Base-by-base conservation (phyloP, 2,113 vertebrate genomes). In the Hemicordylus capensis region DNA sequence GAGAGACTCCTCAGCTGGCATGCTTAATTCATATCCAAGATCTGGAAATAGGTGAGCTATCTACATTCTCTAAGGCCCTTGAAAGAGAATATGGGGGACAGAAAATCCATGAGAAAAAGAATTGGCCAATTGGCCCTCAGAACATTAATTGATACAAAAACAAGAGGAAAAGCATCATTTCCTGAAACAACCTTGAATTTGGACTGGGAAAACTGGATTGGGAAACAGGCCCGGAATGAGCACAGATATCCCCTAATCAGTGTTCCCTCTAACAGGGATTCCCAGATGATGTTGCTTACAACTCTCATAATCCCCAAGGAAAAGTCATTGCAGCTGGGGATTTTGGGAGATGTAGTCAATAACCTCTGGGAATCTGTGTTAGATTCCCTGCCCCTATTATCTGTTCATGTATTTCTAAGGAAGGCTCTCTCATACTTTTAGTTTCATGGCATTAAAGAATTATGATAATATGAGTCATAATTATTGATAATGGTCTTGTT, bases 371-470 rank as follows among this genome's bases (percentile, higher is more conserved):
- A n/a, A n/a, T n/a, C n/a, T n/a, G n/a, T n/a, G n/a, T n/a, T n/a
- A n/a, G n/a, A n/a, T n/a, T n/a, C n/a, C n/a, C n/a, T n/a, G n/a
- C n/a, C n/a, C n/a, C n/a, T n/a, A n/a, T n/a, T n/a, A n/a, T n/a
- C n/a, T n/a, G n/a, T n/a, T n/a, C n/a, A n/a, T n/a, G n/a, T n/a
- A n/a, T n/a, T 19, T 67, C 5, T 14, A 67, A 67, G 34, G n/a
- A 69, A 20, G 12, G 51, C 66, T 69, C n/a, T 34, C 14, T 67
- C 26, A 26, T 22, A 28, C 39, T 3, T 31, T 90, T 1, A 39
- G 26, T 0, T 54, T 74, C 86, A 64, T 28, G 74, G 3, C 48
- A 44, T 70, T 59, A 24, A 51, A 56, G 26, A 0, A 1, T 54
- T 54, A 54, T 12, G 51, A 7, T 54, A 15, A 54, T 54, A 12